Base-by-base conservation (phyloP, 2,888 invertebrate genomes). In the Germaria angustata region DNA sequence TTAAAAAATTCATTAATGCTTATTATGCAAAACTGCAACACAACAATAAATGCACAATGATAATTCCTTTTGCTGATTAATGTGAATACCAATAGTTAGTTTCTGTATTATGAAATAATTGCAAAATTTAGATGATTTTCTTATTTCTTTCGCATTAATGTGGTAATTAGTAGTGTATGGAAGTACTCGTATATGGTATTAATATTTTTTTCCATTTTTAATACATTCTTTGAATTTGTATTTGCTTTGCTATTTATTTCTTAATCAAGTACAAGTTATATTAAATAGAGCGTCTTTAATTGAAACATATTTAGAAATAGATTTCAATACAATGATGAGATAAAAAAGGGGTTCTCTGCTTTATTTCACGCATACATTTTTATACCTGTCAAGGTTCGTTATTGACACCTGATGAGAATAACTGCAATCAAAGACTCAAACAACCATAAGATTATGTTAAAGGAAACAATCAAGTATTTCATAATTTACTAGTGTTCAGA, bases 51-150 rank as follows among this genome's bases (percentile, higher is more conserved):
- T 49, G 13, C 13, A 2, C 9, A 32, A 41, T 32, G 24, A 11
- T 51, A 17, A 28, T 72, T 72, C 32, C 11, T 72, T 51, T 32
- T 59, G 51, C 49, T 61, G 20, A 59, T 51, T 61, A 72, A 72
- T 61, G 32, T 72, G n/a, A 2, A 17, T 61, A 41, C 15, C 13
- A 41, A 20, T 22, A 9, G 20, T 20, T 17, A 49, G 24, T 57
- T 17, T 36, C 13, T 24, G 11, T 7, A 13, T 15, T 44, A 36
- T 53, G 20, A 32, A 65, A 65, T 51, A 24, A 63, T 32, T 49
- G 34, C 13, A 1, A 15, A 28, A 22, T n/a, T 36, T 8, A 49
- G 3, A 49, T 49, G 9, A 13, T 57, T 11, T 13, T 36, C 20
- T 17, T 22, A n/a, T 9, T 65, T 41, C 44, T 20, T 9, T 46